Evolutionary conservation across 2,888 invertebrate species (phyloP).

Genomic region (Strigamia crassipes): DNA sequence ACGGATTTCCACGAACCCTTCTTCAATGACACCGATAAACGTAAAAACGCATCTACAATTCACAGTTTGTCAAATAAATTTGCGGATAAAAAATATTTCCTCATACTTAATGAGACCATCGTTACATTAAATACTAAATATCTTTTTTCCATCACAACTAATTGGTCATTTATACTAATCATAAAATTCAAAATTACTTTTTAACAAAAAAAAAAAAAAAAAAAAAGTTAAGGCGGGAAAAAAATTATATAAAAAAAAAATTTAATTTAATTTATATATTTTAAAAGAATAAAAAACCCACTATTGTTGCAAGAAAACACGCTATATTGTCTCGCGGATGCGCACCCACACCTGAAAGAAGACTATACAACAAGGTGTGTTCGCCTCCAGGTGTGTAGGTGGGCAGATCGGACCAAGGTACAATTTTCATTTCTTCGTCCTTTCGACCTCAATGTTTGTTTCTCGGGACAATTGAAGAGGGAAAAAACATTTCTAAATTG

Average conservation of each 20-base stretch:
- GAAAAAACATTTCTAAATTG: slow-evolving; percentile 18
- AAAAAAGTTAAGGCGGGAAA: not conserved
- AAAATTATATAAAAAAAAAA: not conserved
- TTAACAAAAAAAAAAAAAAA: not conserved
- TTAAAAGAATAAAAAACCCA: not conserved
- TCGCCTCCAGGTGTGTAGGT: slow-evolving; percentile 17
- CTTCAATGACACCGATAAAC: not conserved
- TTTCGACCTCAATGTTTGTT: slow-evolving; percentile 35
- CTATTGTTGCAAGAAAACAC: not conserved
- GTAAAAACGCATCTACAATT: too few relatives aligned
- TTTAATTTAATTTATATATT: not conserved
- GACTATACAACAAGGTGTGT: slow-evolving; percentile 33
- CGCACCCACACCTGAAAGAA: slow-evolving; percentile 24
- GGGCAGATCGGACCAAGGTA: slow-evolving; percentile 28
- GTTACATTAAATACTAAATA: slow-evolving; percentile 10
- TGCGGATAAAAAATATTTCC: not conserved
- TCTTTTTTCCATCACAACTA: not conserved
- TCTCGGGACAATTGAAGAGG: slow-evolving; percentile 22
- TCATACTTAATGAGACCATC: not conserved
- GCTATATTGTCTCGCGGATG: slow-evolving; percentile 7
- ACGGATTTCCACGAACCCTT: not conserved
- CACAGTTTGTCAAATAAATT: not conserved
- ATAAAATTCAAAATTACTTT: not conserved
- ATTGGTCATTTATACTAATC: slow-evolving; percentile 4
- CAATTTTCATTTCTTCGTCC: slow-evolving; percentile 24